Conservation (phyloP, 2,888 invertebrate genomes). For the Rhagophthalmus giganteus region DNA sequence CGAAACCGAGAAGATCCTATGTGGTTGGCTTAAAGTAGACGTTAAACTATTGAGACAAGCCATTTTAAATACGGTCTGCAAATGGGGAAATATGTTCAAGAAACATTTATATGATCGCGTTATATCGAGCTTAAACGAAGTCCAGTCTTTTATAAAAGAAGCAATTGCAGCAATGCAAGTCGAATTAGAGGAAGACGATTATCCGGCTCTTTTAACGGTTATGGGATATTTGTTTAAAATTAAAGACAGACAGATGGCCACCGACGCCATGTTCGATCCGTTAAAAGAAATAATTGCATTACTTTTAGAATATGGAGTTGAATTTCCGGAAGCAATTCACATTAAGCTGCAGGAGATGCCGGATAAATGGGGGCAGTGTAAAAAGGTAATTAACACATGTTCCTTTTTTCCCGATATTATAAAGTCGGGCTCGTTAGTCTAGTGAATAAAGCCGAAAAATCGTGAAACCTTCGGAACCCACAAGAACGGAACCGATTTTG, state of each 20-base stretch:
- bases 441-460: too few species aligned
- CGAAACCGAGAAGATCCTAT: conserved; percentile 68
- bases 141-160: conserved; percentile 76
- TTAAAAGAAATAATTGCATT: conserved; percentile 83
- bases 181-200: conserved; percentile 81
- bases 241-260: conserved; percentile 76
- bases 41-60: conserved; percentile 78
- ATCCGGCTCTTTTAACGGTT: conserved; percentile 78
- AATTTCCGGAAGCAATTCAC: conserved; percentile 77
- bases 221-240: conserved; percentile 80
- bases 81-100: conserved; percentile 88
- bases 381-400: conserved; percentile 60
- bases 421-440: too few species aligned
- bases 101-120: conserved; percentile 83
- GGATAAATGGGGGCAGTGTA: conserved; percentile 83
- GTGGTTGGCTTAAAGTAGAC: conserved; percentile 80
- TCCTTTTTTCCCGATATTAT: too few species aligned
- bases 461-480: too few species aligned
- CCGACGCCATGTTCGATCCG: conserved; percentile 90
- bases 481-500: too few species aligned
- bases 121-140: conserved; percentile 72
- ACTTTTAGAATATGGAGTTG: conserved; percentile 82
- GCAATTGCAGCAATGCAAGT: conserved; percentile 73
- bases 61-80: conserved; percentile 79
- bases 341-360: conserved; percentile 81